Evolutionary conservation across 2,797 vertebrate genomes (phyloP).

Genomic region (Florisuga fusca): DNA sequence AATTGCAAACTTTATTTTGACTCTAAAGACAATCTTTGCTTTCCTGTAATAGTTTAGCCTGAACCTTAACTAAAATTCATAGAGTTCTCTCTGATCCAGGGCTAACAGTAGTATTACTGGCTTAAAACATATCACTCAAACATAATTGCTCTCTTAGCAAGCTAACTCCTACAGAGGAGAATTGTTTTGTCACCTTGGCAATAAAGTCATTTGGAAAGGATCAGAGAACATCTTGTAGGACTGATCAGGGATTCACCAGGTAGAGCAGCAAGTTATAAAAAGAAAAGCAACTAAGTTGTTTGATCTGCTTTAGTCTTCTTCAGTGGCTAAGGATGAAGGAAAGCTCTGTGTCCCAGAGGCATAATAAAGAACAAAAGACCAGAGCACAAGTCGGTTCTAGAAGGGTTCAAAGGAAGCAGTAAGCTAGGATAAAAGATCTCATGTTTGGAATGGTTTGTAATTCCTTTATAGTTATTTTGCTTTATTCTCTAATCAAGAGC

Average conservation of each 20-base stretch:
- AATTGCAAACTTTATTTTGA: conserved; percentile 15
- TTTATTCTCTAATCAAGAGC: background rate
- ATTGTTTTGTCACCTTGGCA: conserved; percentile 51
- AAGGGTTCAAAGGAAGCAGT: background rate
- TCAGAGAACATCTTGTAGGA: conserved; percentile 38
- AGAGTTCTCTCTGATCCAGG: background rate
- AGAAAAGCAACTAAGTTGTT: background rate
- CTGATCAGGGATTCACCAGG: conserved; percentile 36
- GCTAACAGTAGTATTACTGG: background rate
- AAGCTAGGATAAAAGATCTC: background rate
- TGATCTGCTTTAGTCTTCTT: conserved; percentile 41
- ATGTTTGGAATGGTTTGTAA: background rate
- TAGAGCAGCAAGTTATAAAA: conserved; percentile 29
- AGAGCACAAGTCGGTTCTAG: background rate
- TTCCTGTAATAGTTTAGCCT: background rate
- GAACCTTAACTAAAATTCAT: background rate
- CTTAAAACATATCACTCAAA: conserved; percentile 33
- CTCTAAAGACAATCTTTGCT: background rate
- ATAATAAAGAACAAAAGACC: background rate
- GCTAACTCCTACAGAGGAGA: background rate
- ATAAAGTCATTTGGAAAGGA: conserved; percentile 46
- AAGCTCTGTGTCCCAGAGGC: background rate
- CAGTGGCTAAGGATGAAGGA: background rate
- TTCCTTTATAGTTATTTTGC: background rate
- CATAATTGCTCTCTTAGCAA: background rate